Percentiles rank a stretch among this genome's conserved stretches.
These are phyloP conservation scores for Channa argus DNA, from an alignment of 2,113 vertebrate species.

Conservation along the genomic window DNA sequence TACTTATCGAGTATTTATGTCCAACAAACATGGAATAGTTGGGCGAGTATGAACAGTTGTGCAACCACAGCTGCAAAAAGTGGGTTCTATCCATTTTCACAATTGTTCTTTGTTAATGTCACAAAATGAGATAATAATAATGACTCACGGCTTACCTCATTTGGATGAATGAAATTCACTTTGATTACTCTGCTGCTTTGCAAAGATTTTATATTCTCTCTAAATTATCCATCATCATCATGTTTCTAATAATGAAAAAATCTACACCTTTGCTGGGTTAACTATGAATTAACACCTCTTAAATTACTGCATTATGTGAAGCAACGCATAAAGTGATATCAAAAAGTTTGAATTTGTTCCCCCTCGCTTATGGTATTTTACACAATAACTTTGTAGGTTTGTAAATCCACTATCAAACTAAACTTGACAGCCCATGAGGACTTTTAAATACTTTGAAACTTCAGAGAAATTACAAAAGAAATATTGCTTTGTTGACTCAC, in stretches of 20 bases:
- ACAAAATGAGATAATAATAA: slow-evolving; percentile 78
- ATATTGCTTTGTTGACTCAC: slow-evolving; percentile 35
- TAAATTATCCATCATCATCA: slow-evolving; percentile 70
- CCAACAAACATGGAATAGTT: not conserved
- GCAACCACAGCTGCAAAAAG: slow-evolving; percentile 45
- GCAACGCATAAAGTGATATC: slow-evolving; percentile 11
- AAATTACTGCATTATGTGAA: slow-evolving; percentile 18
- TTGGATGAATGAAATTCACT: slow-evolving; percentile 80
- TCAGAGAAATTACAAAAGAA: slow-evolving; percentile 7
- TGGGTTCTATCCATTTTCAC: slow-evolving; percentile 63
- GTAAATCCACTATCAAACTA: not conserved
- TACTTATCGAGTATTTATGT: not conserved
- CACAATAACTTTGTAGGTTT: not conserved
- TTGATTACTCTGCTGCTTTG: slow-evolving; percentile 76
- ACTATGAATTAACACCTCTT: slow-evolving; percentile 31
- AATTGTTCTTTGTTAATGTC: slow-evolving; percentile 74
- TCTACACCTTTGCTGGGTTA: slow-evolving; percentile 55
- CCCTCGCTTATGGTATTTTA: slow-evolving; percentile 3
- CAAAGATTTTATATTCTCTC: slow-evolving; percentile 75
- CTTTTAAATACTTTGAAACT: slow-evolving; percentile 19
- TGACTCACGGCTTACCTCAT: slow-evolving; percentile 78
- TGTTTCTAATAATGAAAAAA: slow-evolving; percentile 76
- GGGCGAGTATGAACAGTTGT: slow-evolving; percentile 16
- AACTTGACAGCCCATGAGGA: not conserved
- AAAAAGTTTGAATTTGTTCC: not conserved